Percentiles rank a stretch among this genome's conserved stretches.
phyloP scores from a whole-genome alignment of 2,888 invertebrate species.

The Gastracanthus pulcherrimus region DNA sequence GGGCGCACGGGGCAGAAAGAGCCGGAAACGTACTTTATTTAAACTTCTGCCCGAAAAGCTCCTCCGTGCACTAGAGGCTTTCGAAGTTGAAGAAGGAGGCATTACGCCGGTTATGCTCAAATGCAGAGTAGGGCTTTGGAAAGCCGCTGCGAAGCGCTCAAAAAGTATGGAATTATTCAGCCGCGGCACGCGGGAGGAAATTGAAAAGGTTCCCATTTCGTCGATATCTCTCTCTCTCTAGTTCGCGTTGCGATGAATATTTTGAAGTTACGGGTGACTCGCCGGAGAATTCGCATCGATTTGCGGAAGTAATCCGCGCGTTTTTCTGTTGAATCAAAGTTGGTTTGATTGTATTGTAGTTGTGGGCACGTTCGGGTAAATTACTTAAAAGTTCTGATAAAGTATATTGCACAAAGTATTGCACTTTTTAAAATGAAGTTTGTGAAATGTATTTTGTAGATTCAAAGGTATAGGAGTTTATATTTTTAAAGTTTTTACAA shows the following conservation, averaged over 20 bases:
- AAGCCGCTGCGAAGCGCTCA: not conserved
- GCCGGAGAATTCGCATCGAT: not conserved
- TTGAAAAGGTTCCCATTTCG: not conserved
- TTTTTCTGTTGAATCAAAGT: not conserved
- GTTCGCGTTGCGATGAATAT: not conserved
- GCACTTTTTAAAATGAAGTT: not conserved
- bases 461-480: no score
- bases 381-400: not conserved
- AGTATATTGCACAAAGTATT: no score
- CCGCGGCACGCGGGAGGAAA: not conserved
- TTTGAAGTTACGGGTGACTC: not conserved
- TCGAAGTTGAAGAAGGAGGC: not conserved
- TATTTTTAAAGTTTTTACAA: no score
- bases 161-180: constrained; percentile 20
- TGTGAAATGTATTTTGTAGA: not conserved
- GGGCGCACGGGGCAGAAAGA: not conserved
- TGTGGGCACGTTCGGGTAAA: not conserved
- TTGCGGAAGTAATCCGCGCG: not conserved
- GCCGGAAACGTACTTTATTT: constrained; percentile 42
- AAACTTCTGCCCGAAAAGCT: constrained; percentile 23
- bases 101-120: constrained; percentile 28
- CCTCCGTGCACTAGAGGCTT: not conserved
- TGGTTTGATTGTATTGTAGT: not conserved
- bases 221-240: not conserved
- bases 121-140: constrained; percentile 14